phyloP scores from a whole-genome alignment of 1,140 invertebrate species.

The Tetraneura akinire region DNA sequence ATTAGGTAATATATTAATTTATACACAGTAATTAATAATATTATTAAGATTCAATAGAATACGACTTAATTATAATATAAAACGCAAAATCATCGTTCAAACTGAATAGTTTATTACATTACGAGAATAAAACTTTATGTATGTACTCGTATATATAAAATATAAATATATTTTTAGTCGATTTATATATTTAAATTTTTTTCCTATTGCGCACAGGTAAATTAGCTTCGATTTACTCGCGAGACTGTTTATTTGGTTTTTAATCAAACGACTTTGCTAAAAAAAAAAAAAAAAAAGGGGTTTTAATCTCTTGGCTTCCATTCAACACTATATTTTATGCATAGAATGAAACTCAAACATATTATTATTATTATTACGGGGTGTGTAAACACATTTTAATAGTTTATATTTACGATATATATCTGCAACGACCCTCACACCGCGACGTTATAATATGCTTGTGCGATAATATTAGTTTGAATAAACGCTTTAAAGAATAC shows the following conservation, averaged over 20 bases:
- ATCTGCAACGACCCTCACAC: too few species aligned
- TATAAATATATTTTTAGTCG: neutral
- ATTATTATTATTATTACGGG: neutral
- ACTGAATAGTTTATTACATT: neutral
- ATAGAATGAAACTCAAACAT: neutral
- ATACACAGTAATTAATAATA: neutral
- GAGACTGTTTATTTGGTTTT: slow-evolving; percentile 1
- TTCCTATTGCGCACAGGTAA: neutral
- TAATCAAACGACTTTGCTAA: slow-evolving; percentile 45
- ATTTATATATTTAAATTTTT: neutral
- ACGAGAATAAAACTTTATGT: too few species aligned
- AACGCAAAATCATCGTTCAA: neutral
- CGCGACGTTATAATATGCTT: neutral
- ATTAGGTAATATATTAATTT: too few species aligned
- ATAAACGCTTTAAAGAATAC: neutral
- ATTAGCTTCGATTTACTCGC: neutral
- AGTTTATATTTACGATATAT: neutral
- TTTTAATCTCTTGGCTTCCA: neutral
- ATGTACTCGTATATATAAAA: too few species aligned
- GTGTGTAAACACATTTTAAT: neutral
- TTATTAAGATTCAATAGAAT: neutral
- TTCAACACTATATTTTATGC: neutral
- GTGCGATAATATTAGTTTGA: neutral
- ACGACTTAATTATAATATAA: neutral
- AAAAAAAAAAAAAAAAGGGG: slow-evolving; percentile 33